Evolutionary conservation across 2,888 invertebrate genomes (phyloP).

Genomic region (Empis livida): DNA sequence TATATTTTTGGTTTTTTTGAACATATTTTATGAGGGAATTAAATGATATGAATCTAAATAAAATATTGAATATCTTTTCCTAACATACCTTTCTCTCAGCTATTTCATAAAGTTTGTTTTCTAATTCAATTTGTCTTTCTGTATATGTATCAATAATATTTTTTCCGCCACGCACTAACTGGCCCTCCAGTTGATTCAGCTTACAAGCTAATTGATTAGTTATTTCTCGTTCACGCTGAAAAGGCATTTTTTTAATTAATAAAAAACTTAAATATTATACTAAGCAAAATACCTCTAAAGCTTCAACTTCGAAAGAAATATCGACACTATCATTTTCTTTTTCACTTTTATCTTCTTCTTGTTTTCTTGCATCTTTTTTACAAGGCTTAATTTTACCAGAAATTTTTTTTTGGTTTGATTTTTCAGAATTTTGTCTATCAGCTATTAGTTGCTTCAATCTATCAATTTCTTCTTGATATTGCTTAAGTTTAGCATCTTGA

Average conservation of each 20-base stretch:
- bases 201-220: constrained; percentile 65
- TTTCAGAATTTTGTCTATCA: constrained; percentile 34
- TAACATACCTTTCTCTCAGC: constrained; percentile 62
- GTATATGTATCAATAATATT: constrained; percentile 93
- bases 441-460: constrained; percentile 42
- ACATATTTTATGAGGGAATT: no score
- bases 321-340: constrained; percentile 35
- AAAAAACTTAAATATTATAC: background rate
- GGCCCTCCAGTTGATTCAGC: constrained; percentile 78
- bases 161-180: constrained; percentile 86
- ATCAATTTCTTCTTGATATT: constrained; percentile 91
- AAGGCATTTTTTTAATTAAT: constrained; percentile 25
- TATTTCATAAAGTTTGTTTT: constrained; percentile 74
- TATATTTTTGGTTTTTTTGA: no score
- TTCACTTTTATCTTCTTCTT: constrained; percentile 22
- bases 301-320: constrained; percentile 12
- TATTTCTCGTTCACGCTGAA: constrained; percentile 55
- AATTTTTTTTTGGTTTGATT: constrained; percentile 18
- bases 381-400: constrained; percentile 21
- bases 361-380: constrained; percentile 24
- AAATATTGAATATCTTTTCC: no score
- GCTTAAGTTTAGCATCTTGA: constrained; percentile 89
- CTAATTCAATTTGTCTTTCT: constrained; percentile 80
- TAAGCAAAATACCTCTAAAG: background rate
- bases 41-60: no score